Conservation (phyloP, 2,888 invertebrate genomes). For the Megastigmus dorsalis region DNA sequence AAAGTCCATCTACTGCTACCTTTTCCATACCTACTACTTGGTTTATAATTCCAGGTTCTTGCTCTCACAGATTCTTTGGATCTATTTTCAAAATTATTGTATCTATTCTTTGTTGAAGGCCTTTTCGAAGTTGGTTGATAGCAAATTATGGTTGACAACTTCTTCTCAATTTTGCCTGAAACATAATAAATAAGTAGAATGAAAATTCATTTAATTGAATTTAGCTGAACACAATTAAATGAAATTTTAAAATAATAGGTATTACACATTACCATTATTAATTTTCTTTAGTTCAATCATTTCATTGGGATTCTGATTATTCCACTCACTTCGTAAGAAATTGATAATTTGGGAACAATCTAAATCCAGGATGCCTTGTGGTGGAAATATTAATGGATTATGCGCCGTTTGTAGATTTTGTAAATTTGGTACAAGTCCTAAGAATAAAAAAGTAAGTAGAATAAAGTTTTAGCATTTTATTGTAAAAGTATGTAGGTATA, state of each 20-base stretch:
- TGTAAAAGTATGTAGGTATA: too few relatives aligned
- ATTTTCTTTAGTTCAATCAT: constrained; percentile 51
- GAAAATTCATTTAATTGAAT: constrained; percentile 5
- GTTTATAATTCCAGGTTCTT: constrained; percentile 63
- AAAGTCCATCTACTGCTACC: constrained; percentile 21
- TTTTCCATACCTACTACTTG: constrained; percentile 66
- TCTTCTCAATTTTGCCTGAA: constrained; percentile 50
- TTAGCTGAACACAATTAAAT: not conserved
- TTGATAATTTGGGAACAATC: constrained; percentile 75
- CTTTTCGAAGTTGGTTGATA: constrained; percentile 58
- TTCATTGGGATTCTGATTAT: constrained; percentile 67
- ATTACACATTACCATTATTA: constrained; percentile 12
- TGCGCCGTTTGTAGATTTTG: constrained; percentile 79
- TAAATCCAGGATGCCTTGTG: constrained; percentile 75
- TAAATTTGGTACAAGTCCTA: constrained; percentile 77
- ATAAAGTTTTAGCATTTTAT: too few relatives aligned
- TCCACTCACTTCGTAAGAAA: constrained; percentile 71
- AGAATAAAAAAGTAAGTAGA: too few relatives aligned
- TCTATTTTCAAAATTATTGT: constrained; percentile 30
- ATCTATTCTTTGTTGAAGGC: constrained; percentile 35
- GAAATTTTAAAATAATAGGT: not conserved
- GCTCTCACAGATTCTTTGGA: constrained; percentile 55
- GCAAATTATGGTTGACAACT: constrained; percentile 62
- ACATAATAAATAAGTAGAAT: constrained; percentile 7
- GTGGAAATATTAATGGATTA: constrained; percentile 80